These are phyloP conservation scores for Macrocentrus cingulum DNA, from an alignment of 1,140 invertebrate species.

Conservation along the genomic window DNA sequence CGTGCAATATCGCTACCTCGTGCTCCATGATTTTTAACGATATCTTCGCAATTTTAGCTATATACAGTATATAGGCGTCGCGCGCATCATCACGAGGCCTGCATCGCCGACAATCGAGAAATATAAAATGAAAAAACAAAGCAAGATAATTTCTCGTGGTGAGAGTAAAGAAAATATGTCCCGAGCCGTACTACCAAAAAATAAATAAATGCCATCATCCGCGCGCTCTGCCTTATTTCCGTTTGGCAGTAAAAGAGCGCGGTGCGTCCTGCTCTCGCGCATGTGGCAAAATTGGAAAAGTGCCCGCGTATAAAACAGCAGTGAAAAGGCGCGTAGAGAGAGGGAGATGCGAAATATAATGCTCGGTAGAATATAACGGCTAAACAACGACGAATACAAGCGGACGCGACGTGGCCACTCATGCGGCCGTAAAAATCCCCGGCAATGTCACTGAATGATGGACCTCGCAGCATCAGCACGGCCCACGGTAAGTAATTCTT, in stretches of 20 bases:
- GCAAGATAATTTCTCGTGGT: no score
- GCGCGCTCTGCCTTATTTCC: conserved; percentile 12
- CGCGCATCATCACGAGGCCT: no score
- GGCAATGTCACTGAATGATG: conserved; percentile 59
- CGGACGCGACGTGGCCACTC: conserved; percentile 29
- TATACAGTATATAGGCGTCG: no score
- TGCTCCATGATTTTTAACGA: not conserved
- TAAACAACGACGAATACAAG: not conserved
- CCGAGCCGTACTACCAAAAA: no score
- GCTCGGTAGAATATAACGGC: no score
- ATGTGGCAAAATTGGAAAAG: conserved; percentile 46
- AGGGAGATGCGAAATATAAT: no score
- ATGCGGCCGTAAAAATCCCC: conserved; percentile 47
- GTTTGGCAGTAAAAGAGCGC: conserved; percentile 31
- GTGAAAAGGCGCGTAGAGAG: conserved; percentile 24
- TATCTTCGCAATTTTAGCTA: not conserved
- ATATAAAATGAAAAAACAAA: no score
- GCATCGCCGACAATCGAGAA: no score
- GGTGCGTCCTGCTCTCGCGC: conserved; percentile 9
- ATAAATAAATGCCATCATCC: not conserved
- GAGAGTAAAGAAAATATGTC: not conserved
- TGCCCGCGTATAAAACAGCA: conserved; percentile 45
- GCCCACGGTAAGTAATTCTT: conserved; percentile 57
- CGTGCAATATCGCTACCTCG: not conserved
- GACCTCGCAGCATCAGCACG: conserved; percentile 45